Base-by-base conservation (phyloP, 2,113 vertebrate species). In the Gasterosteus nipponicus region DNA sequence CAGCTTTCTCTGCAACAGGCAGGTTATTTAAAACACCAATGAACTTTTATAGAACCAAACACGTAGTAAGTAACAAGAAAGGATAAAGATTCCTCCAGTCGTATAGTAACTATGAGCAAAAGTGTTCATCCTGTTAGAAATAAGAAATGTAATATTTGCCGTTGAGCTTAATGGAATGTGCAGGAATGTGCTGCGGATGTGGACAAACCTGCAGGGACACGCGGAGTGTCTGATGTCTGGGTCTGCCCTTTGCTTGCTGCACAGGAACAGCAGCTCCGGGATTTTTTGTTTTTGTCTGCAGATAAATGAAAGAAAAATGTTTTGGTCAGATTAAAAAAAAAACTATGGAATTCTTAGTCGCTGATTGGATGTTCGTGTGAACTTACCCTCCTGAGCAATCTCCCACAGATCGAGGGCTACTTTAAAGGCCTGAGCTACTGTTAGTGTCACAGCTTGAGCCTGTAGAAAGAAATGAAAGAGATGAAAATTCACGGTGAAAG, bases 401-500 rank as follows among this genome's bases (percentile, higher is more conserved):
- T 97, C 95, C 96, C 96, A 97, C 69, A 96, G 92, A 84, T 97
- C 96, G 59, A 97, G 89, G 6, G 96, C 96, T 71, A 97, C 92
- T 87, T 96, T 96, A 82, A 97, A 97, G 33, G 96, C 96, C 92
- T 97, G 96, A 2, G 96, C 96, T 15, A 97, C 96, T 0, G 96
- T 97, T 76, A 97, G 91, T 8, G 96, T 97, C 89, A 97, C 96
- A 49, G 96, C 95, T 88, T 96, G 96, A 79, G 96, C 96, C 96
- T 97, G 85, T 1, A 66, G 22, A 54, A 2, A 64, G 29, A 65
- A 18, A 6, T 44, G 63, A 19, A 5, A 47, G 10, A 19, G 33
- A 31, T 15, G n/a, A 54, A 26, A 54, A 22, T 51, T 22, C 2
- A 59, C 2, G 1, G 38, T 22, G 14, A 51, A 65, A 8, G 60